These are phyloP conservation scores for Zosterops pallidus DNA, from an alignment of 2,113 vertebrate species.

Conservation along the genomic window DNA sequence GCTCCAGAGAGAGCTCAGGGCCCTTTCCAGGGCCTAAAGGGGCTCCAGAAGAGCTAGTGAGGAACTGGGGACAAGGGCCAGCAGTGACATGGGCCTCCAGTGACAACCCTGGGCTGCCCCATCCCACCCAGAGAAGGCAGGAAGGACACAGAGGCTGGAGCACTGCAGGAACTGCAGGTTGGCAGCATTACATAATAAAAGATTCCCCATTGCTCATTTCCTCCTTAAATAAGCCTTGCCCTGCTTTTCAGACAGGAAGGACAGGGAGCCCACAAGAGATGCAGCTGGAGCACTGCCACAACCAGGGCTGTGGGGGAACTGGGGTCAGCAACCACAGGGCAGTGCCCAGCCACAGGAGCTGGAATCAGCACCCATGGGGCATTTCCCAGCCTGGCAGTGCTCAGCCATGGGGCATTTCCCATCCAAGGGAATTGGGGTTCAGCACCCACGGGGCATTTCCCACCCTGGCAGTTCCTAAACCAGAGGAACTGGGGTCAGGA, in stretches of 20 bases:
- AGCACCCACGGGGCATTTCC: not conserved
- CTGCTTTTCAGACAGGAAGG: not conserved
- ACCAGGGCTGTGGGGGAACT: not conserved
- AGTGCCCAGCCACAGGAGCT: not conserved
- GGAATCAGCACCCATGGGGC: not conserved
- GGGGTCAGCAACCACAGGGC: not conserved
- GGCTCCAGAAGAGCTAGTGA: not conserved
- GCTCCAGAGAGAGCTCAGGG: not conserved
- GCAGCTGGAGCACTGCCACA: not conserved
- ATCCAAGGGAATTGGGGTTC: not conserved
- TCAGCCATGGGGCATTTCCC: not conserved
- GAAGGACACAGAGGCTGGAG: not conserved
- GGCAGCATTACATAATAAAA: not conserved
- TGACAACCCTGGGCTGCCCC: fast-evolving
- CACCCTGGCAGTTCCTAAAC: not conserved
- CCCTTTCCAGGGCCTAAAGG: too few species aligned
- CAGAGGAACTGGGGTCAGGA: not conserved
- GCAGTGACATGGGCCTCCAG: not conserved
- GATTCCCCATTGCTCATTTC: not conserved
- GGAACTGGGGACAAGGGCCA: not conserved
- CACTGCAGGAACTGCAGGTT: not conserved
- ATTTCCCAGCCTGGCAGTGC: not conserved
- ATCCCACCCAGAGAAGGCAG: fast-evolving
- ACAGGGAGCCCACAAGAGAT: not conserved
- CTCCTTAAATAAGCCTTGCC: not conserved